Conservation (phyloP, 2,113 vertebrate genomes). For the Carassius gibelio region DNA sequence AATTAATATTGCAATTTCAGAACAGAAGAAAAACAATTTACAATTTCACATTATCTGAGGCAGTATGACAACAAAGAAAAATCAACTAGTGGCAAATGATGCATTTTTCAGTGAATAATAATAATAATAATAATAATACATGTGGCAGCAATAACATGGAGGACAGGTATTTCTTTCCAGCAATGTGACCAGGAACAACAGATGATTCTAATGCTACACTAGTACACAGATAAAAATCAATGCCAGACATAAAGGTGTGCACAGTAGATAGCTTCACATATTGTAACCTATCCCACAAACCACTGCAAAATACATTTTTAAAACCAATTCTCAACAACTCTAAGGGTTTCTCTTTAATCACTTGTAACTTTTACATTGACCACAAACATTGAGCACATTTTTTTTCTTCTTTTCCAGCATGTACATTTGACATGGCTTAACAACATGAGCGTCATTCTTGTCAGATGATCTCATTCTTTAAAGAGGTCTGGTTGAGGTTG, state of each 20-base stretch:
- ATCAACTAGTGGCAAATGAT: constrained; percentile 42
- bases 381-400: constrained; percentile 74
- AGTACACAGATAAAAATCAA: constrained; percentile 52
- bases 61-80: constrained; percentile 26
- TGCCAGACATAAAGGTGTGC: constrained; percentile 72
- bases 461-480: constrained; percentile 49
- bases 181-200: constrained; percentile 59
- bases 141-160: constrained; percentile 64
- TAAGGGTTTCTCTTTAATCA: constrained; percentile 47
- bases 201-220: constrained; percentile 65
- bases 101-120: constrained; percentile 48
- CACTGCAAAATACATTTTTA: constrained; percentile 60
- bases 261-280: constrained; percentile 68
- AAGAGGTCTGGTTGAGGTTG: constrained; percentile 50
- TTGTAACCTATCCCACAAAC: constrained; percentile 64
- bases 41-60: neutral
- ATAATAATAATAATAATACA: constrained; percentile 30
- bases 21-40: constrained; percentile 49
- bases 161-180: constrained; percentile 64
- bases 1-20: constrained; percentile 55
- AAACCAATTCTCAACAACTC: constrained; percentile 67
- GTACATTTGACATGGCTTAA: constrained; percentile 69
- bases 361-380: constrained; percentile 66
- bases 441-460: constrained; percentile 61
- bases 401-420: constrained; percentile 55